Percentiles rank a stretch among this genome's conserved stretches.
Conservation (phyloP, 2,797 vertebrate genomes). For the Clarias laeviceps region DNA sequence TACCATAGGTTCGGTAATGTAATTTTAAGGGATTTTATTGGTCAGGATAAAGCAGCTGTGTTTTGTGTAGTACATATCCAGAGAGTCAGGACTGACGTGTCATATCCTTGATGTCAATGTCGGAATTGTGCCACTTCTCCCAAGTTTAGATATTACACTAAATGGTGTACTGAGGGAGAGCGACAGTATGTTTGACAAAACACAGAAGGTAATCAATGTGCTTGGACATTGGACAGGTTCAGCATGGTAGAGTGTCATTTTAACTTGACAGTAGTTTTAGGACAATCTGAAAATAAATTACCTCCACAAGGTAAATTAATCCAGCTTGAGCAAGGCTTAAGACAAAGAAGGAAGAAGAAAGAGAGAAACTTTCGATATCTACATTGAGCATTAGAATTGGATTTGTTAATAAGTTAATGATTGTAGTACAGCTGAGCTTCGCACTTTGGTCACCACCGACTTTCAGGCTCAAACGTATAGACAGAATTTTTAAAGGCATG, state of each 20-base stretch:
- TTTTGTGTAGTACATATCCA: neutral
- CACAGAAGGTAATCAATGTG: neutral
- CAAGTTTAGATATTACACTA: neutral
- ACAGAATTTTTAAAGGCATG: conserved; percentile 54
- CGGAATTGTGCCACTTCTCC: neutral
- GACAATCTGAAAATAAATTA: neutral
- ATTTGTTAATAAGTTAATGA: conserved; percentile 37
- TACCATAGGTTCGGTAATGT: neutral
- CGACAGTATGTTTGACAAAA: neutral
- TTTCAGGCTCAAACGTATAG: conserved; percentile 57
- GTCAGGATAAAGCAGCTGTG: neutral
- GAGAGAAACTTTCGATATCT: neutral
- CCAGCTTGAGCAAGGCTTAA: neutral
- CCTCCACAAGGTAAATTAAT: neutral
- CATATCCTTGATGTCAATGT: neutral
- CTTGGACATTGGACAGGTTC: neutral
- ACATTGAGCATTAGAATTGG: conserved; percentile 11
- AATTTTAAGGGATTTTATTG: neutral
- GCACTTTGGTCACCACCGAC: conserved; percentile 61
- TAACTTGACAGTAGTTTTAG: neutral
- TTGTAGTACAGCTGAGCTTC: conserved; percentile 61
- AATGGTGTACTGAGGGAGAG: neutral
- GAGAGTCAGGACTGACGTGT: neutral
- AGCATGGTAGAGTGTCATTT: neutral
- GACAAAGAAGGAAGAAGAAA: neutral